These are phyloP conservation scores for Chamaea fasciata DNA, from an alignment of 2,113 vertebrate genomes.

Conservation along the genomic window DNA sequence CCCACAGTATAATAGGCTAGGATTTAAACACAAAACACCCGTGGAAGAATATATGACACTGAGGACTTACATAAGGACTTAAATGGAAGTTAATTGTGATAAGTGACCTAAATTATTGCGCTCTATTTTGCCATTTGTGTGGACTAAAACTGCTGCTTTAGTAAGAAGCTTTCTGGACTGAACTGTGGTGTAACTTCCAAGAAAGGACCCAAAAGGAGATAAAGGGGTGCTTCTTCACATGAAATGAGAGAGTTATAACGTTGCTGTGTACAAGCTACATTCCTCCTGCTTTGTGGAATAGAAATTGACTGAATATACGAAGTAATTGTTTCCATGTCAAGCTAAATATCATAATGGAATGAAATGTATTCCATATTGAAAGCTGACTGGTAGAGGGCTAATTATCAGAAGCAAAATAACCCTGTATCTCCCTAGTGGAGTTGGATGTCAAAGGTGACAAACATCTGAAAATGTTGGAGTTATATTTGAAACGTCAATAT, in stretches of 20 bases:
- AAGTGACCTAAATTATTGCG: neutral
- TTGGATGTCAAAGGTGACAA: neutral
- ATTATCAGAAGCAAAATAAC: neutral
- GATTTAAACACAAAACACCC: neutral
- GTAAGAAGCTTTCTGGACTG: neutral
- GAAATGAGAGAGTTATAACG: neutral
- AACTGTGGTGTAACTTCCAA: neutral
- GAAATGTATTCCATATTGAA: neutral
- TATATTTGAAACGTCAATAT: neutral
- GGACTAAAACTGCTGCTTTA: neutral
- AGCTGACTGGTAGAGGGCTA: neutral
- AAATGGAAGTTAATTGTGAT: neutral
- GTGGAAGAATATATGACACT: neutral
- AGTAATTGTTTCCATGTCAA: neutral
- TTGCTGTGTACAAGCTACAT: neutral
- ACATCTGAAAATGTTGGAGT: neutral
- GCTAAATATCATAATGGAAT: neutral
- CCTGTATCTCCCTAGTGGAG: neutral
- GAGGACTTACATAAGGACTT: neutral
- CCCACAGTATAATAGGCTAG: neutral
- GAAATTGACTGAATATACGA: neutral
- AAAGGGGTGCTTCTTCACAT: neutral
- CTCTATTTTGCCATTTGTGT: neutral
- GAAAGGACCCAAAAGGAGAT: neutral
- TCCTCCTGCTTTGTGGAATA: neutral